phyloP scores from a whole-genome alignment of 2,113 vertebrate genomes.

The Apus apus region DNA sequence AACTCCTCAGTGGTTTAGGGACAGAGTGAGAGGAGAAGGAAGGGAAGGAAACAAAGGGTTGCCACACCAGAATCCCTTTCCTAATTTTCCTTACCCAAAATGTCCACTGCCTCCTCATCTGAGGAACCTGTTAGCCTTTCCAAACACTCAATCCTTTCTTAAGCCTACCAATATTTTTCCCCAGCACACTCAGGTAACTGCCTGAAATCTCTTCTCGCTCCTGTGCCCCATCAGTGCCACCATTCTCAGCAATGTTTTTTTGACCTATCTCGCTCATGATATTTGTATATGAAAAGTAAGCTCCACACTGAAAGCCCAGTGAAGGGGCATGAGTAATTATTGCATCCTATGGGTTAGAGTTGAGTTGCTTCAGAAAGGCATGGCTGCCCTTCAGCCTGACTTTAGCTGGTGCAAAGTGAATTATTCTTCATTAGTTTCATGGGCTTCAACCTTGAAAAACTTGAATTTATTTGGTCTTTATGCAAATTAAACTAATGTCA shows the following conservation, averaged over 20 bases:
- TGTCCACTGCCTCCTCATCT: background rate
- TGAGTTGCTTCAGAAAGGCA: background rate
- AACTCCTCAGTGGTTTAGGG: background rate
- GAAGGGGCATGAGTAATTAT: background rate
- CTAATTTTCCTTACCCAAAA: background rate
- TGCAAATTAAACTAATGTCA: slow-evolving; percentile 21
- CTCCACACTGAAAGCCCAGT: background rate
- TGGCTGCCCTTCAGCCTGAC: background rate
- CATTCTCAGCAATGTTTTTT: background rate
- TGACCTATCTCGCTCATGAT: background rate
- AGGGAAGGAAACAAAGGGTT: background rate
- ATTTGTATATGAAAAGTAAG: background rate
- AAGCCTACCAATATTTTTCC: background rate
- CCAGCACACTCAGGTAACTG: background rate
- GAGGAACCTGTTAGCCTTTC: background rate
- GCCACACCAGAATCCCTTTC: background rate
- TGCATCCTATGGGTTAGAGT: background rate
- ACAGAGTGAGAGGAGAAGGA: background rate
- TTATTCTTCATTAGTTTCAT: background rate
- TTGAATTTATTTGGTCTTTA: background rate
- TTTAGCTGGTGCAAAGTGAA: background rate
- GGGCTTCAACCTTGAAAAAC: slow-evolving; percentile 7
- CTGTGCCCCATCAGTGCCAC: background rate
- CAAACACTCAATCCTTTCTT: background rate
- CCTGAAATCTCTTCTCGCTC: background rate